Evolutionary conservation across 2,888 invertebrate species (phyloP).

Genomic region (Lasiommata megera): DNA sequence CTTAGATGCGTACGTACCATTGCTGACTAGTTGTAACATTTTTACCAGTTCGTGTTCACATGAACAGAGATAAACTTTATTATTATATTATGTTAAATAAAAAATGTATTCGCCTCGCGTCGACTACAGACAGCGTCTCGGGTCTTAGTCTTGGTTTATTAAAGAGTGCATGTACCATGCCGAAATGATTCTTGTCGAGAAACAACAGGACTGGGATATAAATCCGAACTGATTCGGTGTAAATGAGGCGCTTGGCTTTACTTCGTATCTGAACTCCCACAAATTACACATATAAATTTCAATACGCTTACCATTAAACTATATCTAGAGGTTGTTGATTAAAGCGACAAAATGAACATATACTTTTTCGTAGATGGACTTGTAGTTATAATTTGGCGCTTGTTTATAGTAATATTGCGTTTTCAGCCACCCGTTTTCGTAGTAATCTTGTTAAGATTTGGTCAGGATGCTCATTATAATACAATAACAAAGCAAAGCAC

Average conservation of each 20-base stretch:
- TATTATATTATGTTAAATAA: neutral
- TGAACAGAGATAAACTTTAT: neutral
- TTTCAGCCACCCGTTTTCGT: conserved; percentile 25
- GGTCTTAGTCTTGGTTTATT: neutral
- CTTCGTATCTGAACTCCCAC: conserved; percentile 54
- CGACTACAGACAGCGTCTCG: neutral
- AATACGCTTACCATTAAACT: conserved; percentile 55
- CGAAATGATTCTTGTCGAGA: neutral
- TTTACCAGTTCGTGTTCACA: conserved; percentile 1
- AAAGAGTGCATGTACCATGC: neutral
- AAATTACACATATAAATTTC: conserved; percentile 48
- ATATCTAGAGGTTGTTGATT: conserved; percentile 31
- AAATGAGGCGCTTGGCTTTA: neutral
- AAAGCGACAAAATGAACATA: conserved; percentile 28
- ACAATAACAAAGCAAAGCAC: conserved; percentile 42
- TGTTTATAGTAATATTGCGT: conserved; percentile 36
- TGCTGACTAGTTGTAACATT: neutral
- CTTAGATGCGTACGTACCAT: conserved; percentile 34
- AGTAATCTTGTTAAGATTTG: conserved; percentile 40
- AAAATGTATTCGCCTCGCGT: neutral
- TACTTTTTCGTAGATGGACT: conserved; percentile 40
- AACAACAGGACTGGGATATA: too few species aligned
- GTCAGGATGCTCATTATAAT: conserved; percentile 76
- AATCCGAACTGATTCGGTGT: neutral
- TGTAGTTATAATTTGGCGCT: conserved; percentile 39